These are phyloP conservation scores for Monodelphis domestica DNA, from an alignment of 2,797 vertebrate genomes.

Conservation along the genomic window DNA sequence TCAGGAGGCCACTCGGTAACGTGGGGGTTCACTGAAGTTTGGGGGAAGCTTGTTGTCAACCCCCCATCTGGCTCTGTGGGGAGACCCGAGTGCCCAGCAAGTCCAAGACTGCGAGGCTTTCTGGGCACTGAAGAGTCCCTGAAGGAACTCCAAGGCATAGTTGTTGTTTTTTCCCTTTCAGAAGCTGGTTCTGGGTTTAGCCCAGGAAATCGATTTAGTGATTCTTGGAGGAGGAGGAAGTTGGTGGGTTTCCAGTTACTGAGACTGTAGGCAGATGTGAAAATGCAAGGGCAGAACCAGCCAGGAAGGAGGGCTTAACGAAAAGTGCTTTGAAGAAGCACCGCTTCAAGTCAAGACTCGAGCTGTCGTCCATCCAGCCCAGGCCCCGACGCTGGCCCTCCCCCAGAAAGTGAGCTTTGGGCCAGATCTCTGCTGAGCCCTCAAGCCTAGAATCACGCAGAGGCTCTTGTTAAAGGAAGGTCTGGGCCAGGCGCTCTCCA, in stretches of 20 bases:
- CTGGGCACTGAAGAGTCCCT: not conserved
- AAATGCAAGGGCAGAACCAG: not conserved
- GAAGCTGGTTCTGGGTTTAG: not conserved
- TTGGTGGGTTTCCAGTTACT: not conserved
- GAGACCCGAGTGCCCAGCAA: not conserved
- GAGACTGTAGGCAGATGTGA: not conserved
- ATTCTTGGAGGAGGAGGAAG: not conserved
- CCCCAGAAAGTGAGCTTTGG: not conserved
- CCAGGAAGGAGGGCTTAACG: not conserved
- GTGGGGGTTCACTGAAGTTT: not conserved
- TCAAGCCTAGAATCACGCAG: not conserved
- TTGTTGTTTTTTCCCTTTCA: not conserved
- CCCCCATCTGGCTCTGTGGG: not conserved
- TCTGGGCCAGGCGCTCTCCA: too few species aligned
- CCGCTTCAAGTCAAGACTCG: not conserved
- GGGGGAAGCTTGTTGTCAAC: not conserved
- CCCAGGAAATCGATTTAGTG: conserved; percentile 13
- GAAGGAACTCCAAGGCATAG: not conserved
- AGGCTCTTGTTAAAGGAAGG: too few species aligned
- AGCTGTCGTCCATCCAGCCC: not conserved
- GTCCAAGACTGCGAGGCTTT: not conserved
- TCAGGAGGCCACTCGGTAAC: not conserved
- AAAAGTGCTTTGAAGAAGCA: not conserved
- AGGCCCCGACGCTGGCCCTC: not conserved
- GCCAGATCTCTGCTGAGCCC: not conserved